phyloP scores from a whole-genome alignment of 2,113 vertebrate genomes.

The Pleuronectes platessa region DNA sequence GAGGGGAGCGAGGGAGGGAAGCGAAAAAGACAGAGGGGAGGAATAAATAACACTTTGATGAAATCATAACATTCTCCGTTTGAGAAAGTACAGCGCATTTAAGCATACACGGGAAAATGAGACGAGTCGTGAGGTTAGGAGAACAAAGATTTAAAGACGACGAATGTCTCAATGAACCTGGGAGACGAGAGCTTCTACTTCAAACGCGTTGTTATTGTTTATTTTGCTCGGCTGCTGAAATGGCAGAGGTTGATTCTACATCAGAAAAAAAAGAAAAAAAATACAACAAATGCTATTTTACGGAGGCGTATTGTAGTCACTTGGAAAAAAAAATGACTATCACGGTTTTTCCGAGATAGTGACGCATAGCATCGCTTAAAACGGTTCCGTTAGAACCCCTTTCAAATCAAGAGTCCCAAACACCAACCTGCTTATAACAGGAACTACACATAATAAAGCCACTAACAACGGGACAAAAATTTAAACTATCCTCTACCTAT shows the following conservation, averaged over 20 bases:
- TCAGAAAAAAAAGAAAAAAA: not conserved
- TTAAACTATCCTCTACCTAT: no score
- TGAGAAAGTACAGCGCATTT: conserved; percentile 26
- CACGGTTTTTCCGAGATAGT: no score
- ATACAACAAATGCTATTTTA: not conserved
- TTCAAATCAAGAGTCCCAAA: no score
- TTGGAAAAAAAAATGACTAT: no score
- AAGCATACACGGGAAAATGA: conserved; percentile 28
- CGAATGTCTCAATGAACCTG: conserved; percentile 18
- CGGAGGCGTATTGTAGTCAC: no score
- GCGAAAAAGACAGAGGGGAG: conserved; percentile 21
- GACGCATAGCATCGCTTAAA: no score
- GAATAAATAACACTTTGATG: conserved; percentile 32
- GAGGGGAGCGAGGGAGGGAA: conserved; percentile 26
- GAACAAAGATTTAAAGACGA: conserved; percentile 15
- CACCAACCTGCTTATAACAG: no score
- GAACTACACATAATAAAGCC: no score
- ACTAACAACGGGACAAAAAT: no score
- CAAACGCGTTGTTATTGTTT: conserved; percentile 26
- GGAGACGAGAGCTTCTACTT: conserved; percentile 2
- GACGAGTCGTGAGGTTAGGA: conserved; percentile 23
- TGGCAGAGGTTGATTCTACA: not conserved
- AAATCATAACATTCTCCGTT: conserved; percentile 17
- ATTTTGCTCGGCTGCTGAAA: conserved; percentile 2
- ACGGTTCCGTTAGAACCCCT: no score